phyloP scores from a whole-genome alignment of 2,888 invertebrate genomes.

The Pseudococcus viburni region DNA sequence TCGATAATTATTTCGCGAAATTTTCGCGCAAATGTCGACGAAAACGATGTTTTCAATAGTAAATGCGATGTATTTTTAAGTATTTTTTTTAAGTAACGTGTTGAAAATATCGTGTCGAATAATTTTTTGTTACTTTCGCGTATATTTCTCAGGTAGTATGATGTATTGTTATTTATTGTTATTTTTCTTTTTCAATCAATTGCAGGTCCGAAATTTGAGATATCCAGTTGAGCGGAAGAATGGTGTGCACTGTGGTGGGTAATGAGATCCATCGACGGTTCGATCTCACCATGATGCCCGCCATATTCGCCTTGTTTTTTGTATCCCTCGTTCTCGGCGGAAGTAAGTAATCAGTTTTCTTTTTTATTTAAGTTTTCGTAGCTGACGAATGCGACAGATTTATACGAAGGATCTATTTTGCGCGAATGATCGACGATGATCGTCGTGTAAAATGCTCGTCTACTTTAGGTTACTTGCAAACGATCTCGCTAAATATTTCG shows the following conservation, averaged over 20 bases:
- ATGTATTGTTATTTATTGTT: neutral
- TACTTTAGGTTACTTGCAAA: neutral
- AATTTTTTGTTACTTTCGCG: neutral
- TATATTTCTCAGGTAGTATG: constrained; percentile 13
- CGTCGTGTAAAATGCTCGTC: neutral
- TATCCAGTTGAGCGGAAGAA: constrained; percentile 39
- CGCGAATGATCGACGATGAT: neutral
- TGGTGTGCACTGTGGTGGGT: constrained; percentile 62
- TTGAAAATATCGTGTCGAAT: neutral
- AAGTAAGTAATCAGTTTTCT: constrained; percentile 55
- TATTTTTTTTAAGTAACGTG: neutral
- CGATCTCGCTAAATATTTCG: neutral
- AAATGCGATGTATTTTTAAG: neutral
- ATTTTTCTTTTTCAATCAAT: constrained; percentile 33
- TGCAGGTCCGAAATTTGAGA: constrained; percentile 55
- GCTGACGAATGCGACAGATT: neutral
- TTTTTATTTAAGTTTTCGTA: neutral
- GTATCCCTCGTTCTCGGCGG: constrained; percentile 62
- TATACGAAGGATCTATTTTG: neutral
- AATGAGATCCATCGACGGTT: constrained; percentile 61
- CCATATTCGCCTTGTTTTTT: constrained; percentile 59
- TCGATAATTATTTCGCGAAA: neutral
- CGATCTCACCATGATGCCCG: constrained; percentile 63
- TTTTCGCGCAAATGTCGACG: neutral
- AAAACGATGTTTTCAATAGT: neutral